phyloP scores from a whole-genome alignment of 2,113 vertebrate species.

The Nothoprocta perdicaria region DNA sequence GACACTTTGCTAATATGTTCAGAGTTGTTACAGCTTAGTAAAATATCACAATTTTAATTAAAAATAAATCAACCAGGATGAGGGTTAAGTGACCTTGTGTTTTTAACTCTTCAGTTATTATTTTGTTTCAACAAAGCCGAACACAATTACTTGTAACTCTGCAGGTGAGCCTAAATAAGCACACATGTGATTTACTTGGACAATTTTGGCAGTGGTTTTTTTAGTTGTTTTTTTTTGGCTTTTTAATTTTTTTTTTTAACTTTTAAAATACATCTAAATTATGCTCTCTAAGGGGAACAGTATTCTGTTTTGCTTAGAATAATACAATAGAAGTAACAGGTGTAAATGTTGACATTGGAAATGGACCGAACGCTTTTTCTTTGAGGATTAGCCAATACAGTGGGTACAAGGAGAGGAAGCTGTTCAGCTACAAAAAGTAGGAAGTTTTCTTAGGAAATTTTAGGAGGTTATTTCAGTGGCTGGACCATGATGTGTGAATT shows the following conservation, averaged over 20 bases:
- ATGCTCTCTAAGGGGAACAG: background rate
- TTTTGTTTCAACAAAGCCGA: constrained; percentile 48
- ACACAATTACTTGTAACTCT: constrained; percentile 18
- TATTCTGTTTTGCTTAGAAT: background rate
- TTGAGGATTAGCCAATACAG: background rate
- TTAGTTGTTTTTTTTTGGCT: background rate
- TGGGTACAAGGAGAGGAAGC: background rate
- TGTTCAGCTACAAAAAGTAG: background rate
- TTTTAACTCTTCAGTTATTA: constrained; percentile 67
- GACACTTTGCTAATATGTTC: constrained; percentile 55
- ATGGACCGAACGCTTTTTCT: background rate
- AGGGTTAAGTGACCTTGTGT: constrained; percentile 78
- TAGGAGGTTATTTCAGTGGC: background rate
- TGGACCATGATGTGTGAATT: background rate
- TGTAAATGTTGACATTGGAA: background rate
- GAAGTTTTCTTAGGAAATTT: background rate
- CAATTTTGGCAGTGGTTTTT: background rate
- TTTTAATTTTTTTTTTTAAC: background rate
- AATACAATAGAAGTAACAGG: background rate
- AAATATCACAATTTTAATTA: constrained; percentile 22
- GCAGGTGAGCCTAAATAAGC: constrained; percentile 58
- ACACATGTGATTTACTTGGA: constrained; percentile 40
- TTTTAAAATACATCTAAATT: constrained; percentile 10
- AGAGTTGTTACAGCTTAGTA: constrained; percentile 46
- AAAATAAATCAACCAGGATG: constrained; percentile 44